Percentiles rank a stretch among this genome's conserved stretches.
Evolutionary conservation across 1,140 invertebrate genomes (phyloP).

Genomic region (Anagrus nilaparvatae): DNA sequence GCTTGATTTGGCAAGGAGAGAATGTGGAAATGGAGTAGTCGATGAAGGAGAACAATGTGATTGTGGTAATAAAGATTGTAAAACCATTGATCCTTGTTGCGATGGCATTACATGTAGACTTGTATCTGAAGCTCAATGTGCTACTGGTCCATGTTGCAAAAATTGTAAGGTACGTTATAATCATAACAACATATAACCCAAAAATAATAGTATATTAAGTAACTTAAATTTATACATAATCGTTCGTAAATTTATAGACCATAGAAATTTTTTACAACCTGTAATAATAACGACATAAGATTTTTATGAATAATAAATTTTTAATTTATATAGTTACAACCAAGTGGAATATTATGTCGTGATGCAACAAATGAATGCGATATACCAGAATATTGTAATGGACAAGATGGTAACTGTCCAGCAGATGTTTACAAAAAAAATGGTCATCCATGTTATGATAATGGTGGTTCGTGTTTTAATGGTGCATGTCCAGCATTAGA

Average conservation of each 20-base stretch:
- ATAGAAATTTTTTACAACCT: too few species aligned
- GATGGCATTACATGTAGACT: conserved; percentile 91
- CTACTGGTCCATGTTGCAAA: conserved; percentile 83
- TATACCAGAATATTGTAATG: conserved; percentile 84
- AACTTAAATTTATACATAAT: too few species aligned
- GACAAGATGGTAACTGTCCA: conserved; percentile 78
- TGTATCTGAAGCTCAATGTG: conserved; percentile 83
- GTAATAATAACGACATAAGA: too few species aligned
- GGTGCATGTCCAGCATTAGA: conserved; percentile 81
- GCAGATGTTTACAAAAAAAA: conserved; percentile 83
- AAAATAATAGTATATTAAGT: too few species aligned
- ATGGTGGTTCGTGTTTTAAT: conserved; percentile 77
- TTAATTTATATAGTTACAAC: conserved; percentile 64
- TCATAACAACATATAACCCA: too few species aligned
- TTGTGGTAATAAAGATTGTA: conserved; percentile 78
- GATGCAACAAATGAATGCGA: conserved; percentile 85
- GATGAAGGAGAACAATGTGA: conserved; percentile 94
- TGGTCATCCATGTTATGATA: conserved; percentile 65
- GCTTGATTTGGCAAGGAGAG: conserved; percentile 57
- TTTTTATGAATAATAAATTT: too few species aligned
- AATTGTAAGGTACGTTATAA: conserved; percentile 63
- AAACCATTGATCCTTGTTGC: conserved; percentile 80
- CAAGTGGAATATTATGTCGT: conserved; percentile 69
- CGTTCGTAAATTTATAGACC: too few species aligned
- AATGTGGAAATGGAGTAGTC: conserved; percentile 88